Evolutionary conservation across 2,888 invertebrate species (phyloP).

Genomic region (Podotricha telesiphe): DNA sequence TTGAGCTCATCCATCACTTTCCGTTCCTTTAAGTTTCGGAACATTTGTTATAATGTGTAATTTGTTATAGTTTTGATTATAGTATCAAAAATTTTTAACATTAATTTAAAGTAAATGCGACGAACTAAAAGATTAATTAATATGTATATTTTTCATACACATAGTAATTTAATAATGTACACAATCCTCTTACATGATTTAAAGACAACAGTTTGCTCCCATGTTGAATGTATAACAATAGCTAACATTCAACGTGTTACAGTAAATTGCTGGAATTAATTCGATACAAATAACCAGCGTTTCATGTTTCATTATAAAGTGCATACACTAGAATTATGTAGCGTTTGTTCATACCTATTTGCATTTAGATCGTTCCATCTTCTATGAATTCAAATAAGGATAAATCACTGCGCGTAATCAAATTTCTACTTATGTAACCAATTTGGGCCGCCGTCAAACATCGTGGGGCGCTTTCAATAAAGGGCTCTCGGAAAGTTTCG

Average conservation of each 20-base stretch:
- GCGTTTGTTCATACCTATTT: constrained; percentile 66
- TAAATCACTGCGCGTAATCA: constrained; percentile 59
- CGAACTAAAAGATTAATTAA: background rate
- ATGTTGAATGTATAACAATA: constrained; percentile 24
- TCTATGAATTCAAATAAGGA: constrained; percentile 67
- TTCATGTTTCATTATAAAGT: constrained; percentile 37
- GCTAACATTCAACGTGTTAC: constrained; percentile 22
- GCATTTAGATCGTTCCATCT: constrained; percentile 63
- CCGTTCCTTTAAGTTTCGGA: no score
- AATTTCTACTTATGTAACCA: constrained; percentile 54
- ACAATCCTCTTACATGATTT: constrained; percentile 6
- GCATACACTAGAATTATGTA: constrained; percentile 43
- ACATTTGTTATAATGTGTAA: no score
- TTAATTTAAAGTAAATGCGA: background rate
- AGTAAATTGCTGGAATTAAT: constrained; percentile 35
- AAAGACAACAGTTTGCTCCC: constrained; percentile 11
- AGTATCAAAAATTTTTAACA: no score
- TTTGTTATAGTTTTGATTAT: no score
- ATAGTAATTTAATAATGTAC: background rate
- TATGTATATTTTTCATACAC: background rate
- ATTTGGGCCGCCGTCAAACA: constrained; percentile 50
- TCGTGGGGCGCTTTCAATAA: constrained; percentile 51
- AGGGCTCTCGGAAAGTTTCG: constrained; percentile 49
- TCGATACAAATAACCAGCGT: constrained; percentile 36
- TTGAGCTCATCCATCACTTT: no score